Conservation (phyloP, 1,140 invertebrate species). For the Stenopsyche tienmushanensis region DNA sequence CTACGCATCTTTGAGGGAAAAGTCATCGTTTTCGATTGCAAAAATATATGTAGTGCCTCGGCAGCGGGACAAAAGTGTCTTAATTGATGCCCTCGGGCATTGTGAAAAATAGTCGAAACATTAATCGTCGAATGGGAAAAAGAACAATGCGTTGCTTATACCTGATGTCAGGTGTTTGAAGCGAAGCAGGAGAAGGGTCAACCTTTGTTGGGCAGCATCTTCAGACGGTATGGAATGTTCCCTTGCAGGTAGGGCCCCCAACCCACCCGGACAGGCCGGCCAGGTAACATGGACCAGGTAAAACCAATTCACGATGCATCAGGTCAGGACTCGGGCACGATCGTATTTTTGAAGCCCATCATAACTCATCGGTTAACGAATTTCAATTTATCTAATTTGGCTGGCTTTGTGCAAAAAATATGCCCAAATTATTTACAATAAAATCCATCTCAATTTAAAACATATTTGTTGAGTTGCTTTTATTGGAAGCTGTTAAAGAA, state of each 20-base stretch:
- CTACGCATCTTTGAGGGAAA: too few species aligned
- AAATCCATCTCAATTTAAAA: too few species aligned
- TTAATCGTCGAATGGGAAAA: neutral
- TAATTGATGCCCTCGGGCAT: neutral
- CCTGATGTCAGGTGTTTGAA: slow-evolving; percentile 28
- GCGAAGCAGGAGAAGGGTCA: slow-evolving; percentile 3
- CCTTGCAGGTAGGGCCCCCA: neutral
- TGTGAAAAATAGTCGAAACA: neutral
- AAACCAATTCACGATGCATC: neutral
- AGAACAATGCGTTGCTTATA: neutral
- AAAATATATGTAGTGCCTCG: too few species aligned
- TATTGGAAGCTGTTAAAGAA: too few species aligned
- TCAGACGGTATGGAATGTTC: slow-evolving; percentile 27
- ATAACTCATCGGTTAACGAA: too few species aligned
- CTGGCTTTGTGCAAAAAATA: too few species aligned
- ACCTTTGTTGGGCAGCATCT: slow-evolving; percentile 16
- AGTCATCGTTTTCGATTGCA: too few species aligned
- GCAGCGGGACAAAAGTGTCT: too few species aligned
- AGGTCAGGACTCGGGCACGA: neutral
- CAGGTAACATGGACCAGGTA: slow-evolving; percentile 25
- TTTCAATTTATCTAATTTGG: too few species aligned
- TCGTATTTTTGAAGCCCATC: neutral
- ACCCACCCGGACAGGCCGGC: slow-evolving; percentile 12
- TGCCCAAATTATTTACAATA: too few species aligned
- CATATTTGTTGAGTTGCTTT: too few species aligned